Conservation (phyloP, 2,888 invertebrate species). For the Polia nebulosa region DNA sequence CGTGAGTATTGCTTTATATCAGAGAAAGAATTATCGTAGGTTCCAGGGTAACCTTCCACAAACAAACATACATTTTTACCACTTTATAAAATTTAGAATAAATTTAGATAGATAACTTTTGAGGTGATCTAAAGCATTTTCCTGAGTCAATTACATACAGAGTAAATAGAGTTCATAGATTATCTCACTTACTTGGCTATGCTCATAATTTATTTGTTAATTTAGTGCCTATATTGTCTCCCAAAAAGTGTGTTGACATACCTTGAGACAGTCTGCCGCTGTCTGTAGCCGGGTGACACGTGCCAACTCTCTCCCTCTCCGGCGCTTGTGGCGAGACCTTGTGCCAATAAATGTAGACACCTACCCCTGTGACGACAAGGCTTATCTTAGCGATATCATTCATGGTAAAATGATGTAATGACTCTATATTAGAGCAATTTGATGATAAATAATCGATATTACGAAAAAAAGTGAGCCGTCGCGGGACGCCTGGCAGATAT, state of each 20-base stretch:
- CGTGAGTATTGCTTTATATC: no score
- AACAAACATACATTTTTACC: no score
- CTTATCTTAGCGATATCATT: background rate
- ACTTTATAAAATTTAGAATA: no score
- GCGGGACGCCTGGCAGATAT: no score
- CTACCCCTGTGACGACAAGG: background rate
- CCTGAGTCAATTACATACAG: no score
- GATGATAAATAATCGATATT: background rate
- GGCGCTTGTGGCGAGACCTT: background rate
- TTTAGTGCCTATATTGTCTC: background rate
- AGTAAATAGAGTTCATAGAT: no score
- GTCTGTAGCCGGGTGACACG: slow-evolving; percentile 29
- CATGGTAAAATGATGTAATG: background rate
- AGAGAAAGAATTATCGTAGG: no score
- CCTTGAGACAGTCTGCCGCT: slow-evolving; percentile 39
- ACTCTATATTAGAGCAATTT: background rate
- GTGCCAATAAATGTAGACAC: slow-evolving; percentile 12
- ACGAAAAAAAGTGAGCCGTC: no score
- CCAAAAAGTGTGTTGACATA: slow-evolving; percentile 25
- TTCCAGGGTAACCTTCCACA: no score
- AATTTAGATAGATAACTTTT: no score
- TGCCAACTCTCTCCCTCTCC: slow-evolving; percentile 25
- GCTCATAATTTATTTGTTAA: background rate
- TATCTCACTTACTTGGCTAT: background rate
- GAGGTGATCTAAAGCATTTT: background rate